phyloP scores from a whole-genome alignment of 1,140 invertebrate genomes.

The Drosophila mayri region DNA sequence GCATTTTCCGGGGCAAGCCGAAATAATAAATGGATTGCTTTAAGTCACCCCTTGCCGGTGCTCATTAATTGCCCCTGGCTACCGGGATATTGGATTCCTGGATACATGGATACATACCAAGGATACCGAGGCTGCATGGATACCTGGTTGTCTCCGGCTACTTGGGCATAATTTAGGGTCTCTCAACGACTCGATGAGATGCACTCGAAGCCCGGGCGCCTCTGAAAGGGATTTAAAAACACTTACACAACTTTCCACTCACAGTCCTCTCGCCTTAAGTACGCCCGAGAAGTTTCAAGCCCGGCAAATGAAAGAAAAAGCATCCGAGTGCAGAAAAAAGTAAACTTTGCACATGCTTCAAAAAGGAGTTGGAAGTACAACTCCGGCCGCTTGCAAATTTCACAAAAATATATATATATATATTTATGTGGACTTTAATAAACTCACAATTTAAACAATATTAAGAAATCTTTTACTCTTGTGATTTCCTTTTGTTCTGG shows the following conservation, averaged over 20 bases:
- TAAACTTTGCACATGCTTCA: conserved; percentile 42
- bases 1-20: conserved; percentile 16
- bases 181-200: conserved; percentile 37
- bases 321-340: conserved; percentile 41
- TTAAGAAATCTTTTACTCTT: neutral
- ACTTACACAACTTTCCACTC: conserved; percentile 65
- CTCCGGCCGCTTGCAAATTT: conserved; percentile 29
- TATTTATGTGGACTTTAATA: neutral
- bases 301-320: conserved; percentile 22
- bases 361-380: conserved; percentile 27
- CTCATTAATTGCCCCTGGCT: conserved; percentile 41
- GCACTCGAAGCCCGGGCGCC: conserved; percentile 48
- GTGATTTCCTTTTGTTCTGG: neutral
- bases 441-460: neutral
- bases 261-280: conserved; percentile 53
- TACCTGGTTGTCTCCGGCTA: conserved; percentile 36
- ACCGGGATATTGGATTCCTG: neutral
- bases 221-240: conserved; percentile 58
- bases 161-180: conserved; percentile 49
- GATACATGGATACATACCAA: conserved; percentile 7
- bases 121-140: conserved; percentile 5
- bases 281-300: conserved; percentile 52
- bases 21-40: conserved; percentile 24
- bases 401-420: conserved; percentile 3
- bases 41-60: neutral